Conservation (phyloP, 2,888 invertebrate genomes). For the Craniophora ligustri region DNA sequence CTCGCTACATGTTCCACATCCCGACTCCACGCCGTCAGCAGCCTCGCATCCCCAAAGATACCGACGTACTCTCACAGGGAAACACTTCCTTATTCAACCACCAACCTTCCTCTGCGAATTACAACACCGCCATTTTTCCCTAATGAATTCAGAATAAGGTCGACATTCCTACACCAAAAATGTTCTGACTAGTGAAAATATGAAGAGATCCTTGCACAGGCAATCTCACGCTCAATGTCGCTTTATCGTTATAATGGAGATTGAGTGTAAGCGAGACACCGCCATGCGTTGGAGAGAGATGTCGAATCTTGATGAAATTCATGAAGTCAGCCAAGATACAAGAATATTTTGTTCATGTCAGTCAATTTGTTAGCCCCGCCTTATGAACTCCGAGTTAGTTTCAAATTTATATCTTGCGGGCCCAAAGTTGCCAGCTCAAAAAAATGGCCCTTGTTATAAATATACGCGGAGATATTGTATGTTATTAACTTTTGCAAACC, state of each 20-base stretch:
- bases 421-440: conserved; percentile 36
- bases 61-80: conserved; percentile 71
- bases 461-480: conserved; percentile 24
- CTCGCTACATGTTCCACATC: conserved; percentile 50
- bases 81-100: conserved; percentile 72
- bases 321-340: conserved; percentile 72
- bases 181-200: conserved; percentile 42
- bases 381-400: conserved; percentile 44
- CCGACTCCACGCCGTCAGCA: conserved; percentile 62
- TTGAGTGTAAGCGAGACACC: conserved; percentile 69
- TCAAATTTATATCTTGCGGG: conserved; percentile 41
- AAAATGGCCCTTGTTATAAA: conserved; percentile 20
- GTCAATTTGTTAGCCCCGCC: conserved; percentile 48
- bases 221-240: conserved; percentile 85
- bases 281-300: conserved; percentile 54
- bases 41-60: conserved; percentile 70
- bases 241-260: conserved; percentile 85
- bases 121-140: conserved; percentile 4
- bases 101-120: conserved; percentile 45
- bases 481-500: conserved; percentile 21
- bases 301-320: conserved; percentile 72
- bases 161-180: conserved; percentile 43
- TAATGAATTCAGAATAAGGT: conserved; percentile 41
- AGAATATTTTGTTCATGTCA: conserved; percentile 66
- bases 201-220: conserved; percentile 61